Percentiles rank a stretch among this genome's conserved stretches.
Evolutionary conservation across 2,113 vertebrate species (phyloP).

Genomic region (Trematocara unimaculatum): DNA sequence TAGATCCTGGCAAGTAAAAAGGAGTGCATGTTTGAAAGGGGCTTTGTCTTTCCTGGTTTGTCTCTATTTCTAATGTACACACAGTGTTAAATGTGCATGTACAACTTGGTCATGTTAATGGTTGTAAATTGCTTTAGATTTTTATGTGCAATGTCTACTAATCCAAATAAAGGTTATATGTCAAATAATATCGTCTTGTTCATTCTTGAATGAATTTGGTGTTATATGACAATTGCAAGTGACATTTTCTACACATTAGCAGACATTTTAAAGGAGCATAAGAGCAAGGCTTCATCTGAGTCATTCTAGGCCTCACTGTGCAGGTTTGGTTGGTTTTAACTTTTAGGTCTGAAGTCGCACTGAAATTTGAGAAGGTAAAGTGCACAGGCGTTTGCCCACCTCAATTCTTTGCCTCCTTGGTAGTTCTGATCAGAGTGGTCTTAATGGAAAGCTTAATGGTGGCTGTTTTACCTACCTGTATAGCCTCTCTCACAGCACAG

Average conservation of each 20-base stretch:
- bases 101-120: not conserved
- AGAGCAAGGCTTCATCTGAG: not conserved
- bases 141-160: conserved; percentile 16
- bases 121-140: not conserved
- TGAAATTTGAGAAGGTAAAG: conserved; percentile 17
- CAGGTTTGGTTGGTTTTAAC: not conserved
- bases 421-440: not conserved
- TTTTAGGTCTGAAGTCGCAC: not conserved
- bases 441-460: conserved; percentile 17
- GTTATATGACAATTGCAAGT: not conserved
- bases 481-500: not conserved
- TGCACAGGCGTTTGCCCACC: not conserved
- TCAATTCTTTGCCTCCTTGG: not conserved
- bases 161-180: conserved; percentile 47
- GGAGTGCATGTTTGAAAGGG: not conserved
- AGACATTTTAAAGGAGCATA: not conserved
- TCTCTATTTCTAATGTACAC: not conserved
- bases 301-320: not conserved
- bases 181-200: not conserved
- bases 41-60: not conserved
- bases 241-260: not conserved
- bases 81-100: not conserved
- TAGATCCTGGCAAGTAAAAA: not conserved
- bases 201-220: not conserved
- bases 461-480: not conserved